Conservation (phyloP, 2,113 vertebrate species). For the Lipophrys pholis region DNA sequence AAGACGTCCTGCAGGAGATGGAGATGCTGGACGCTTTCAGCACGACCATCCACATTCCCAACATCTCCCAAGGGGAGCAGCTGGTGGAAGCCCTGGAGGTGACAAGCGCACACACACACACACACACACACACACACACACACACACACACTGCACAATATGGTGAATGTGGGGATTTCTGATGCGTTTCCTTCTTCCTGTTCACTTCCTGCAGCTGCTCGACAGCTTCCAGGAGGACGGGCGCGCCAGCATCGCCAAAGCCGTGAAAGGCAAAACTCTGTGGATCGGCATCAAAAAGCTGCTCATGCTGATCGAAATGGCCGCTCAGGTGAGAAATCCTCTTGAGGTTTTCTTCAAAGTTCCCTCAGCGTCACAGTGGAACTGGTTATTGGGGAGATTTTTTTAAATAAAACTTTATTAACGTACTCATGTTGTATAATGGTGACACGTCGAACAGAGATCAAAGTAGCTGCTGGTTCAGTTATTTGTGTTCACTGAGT, state of each 20-base stretch:
- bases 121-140: neutral
- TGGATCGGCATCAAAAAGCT: conserved; percentile 98
- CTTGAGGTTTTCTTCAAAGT: too few species aligned
- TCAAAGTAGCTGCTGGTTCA: too few species aligned
- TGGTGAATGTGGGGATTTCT: too few species aligned
- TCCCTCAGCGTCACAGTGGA: too few species aligned
- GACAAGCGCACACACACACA: neutral
- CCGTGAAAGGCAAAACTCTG: conserved; percentile 86
- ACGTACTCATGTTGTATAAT: too few species aligned
- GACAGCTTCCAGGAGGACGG: conserved; percentile 94
- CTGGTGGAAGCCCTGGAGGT: conserved; percentile 93
- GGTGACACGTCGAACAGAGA: conserved; percentile 55
- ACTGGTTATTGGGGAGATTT: too few species aligned
- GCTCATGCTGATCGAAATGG: conserved; percentile 98
- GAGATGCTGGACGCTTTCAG: conserved; percentile 96
- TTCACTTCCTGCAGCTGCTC: conserved; percentile 84
- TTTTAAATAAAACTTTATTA: too few species aligned
- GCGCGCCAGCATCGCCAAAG: conserved; percentile 87
- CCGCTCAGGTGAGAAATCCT: conserved; percentile 87
- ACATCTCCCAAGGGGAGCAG: conserved; percentile 90
- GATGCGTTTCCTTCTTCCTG: too few species aligned
- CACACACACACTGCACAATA: neutral
- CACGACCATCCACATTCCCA: conserved; percentile 95
- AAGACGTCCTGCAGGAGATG: conserved; percentile 97
- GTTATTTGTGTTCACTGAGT: too few species aligned